These are phyloP conservation scores for Dendrolimus punctatus DNA, from an alignment of 1,140 invertebrate species.

Conservation along the genomic window DNA sequence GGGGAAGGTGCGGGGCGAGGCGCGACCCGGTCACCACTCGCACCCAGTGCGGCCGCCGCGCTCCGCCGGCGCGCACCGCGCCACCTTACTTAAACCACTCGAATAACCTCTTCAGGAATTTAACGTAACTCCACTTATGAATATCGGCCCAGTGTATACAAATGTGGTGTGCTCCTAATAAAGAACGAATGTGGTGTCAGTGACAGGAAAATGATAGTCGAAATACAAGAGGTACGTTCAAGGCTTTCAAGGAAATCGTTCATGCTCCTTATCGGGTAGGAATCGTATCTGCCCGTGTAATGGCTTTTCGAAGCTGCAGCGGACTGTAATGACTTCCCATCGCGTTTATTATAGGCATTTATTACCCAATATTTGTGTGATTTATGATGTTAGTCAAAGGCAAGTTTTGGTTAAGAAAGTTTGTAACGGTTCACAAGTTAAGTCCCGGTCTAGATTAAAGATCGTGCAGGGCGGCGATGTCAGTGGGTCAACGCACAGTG, in stretches of 20 bases:
- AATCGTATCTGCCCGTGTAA: constrained; percentile 7
- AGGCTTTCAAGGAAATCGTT: constrained; percentile 12
- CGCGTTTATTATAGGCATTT: neutral
- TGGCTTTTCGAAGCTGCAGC: constrained; percentile 8
- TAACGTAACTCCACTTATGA: constrained; percentile 1
- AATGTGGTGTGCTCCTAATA: neutral
- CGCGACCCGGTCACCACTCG: constrained; percentile 60
- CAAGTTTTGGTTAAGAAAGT: constrained; percentile 6
- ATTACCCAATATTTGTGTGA: neutral
- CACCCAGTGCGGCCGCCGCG: constrained; percentile 58
- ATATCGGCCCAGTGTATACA: neutral
- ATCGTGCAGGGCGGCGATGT: constrained; percentile 55
- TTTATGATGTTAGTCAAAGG: neutral
- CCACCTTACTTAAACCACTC: constrained; percentile 21
- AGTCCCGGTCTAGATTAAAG: constrained; percentile 55
- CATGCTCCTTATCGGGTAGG: constrained; percentile 6
- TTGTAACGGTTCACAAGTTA: constrained; percentile 16
- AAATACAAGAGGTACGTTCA: constrained; percentile 61
- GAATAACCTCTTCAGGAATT: constrained; percentile 12
- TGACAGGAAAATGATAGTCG: constrained; percentile 52
- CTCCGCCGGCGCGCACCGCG: constrained; percentile 50
- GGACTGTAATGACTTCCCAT: constrained; percentile 1
- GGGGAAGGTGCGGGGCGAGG: constrained; percentile 22
- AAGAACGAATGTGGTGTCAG: neutral
- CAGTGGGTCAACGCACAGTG: constrained; percentile 68